Evolutionary conservation across 2,888 invertebrate genomes (phyloP), one percentile per base, ranked within the genome.

Genomic region (Rambutsinella grinnellia): DNA sequence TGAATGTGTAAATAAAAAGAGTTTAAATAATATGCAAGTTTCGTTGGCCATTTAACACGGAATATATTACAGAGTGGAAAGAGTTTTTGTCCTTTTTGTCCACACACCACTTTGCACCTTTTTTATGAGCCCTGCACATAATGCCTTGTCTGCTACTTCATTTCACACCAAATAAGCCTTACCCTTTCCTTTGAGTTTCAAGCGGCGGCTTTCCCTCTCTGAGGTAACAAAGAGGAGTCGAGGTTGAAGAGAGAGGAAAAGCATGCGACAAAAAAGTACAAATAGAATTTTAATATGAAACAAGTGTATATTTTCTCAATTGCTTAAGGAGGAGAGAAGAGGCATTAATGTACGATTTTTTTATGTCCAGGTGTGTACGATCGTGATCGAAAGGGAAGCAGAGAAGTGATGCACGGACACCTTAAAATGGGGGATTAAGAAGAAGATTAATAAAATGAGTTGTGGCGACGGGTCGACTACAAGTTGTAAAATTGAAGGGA

Each of bases 91-190:
- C 46, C 58, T 26, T 71, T 72, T 58, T 65, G 58, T 65, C 60
- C 65, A 72, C 56, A 36, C 56, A 28, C 24, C 75, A 75, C 75
- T 75, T 75, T 62, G 63, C 75, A 75, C 75, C 75, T 65, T 72
- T 71, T 72, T 72, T 72, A 66, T 66, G 61, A 61, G 54, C 61
- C 69, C 49, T 36, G n/a, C 23, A 5, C 27, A 23, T 19, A 36
- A 36, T 58, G 65, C 51, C n/a, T n/a, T 72, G 56, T 46, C 47
- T 62, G 28, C 49, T 17, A 49, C 49, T 49, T 36, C 6, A 36
- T 36, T 36, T 36, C 36, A 36, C 36, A 36, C 36, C 36, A 36
- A 13, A 5, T 36, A 36, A 36, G 36, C 36, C 36, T 36, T 36
- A 36, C 5, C 36, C n/a, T 36, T 13, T 36, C 36, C 36, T 13